These are phyloP conservation scores for Paramormyrops kingsleyae DNA, from an alignment of 2,113 vertebrate genomes.

Conservation along the genomic window DNA sequence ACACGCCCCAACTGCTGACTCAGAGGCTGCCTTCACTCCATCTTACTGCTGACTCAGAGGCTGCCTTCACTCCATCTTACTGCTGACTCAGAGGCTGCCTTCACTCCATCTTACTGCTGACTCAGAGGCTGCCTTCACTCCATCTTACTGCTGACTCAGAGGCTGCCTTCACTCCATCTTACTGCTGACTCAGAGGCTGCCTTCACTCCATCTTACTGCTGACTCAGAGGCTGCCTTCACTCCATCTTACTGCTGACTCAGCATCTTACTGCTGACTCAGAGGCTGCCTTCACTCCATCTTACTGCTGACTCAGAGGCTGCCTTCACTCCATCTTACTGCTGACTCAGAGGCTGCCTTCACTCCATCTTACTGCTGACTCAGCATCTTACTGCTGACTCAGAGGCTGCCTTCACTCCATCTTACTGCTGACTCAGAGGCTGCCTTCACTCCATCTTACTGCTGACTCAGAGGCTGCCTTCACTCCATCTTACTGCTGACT, in stretches of 20 bases:
- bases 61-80: neutral
- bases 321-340: no score
- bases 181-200: no score
- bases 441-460: no score
- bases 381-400: neutral
- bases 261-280: neutral
- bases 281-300: neutral
- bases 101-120: neutral
- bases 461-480: neutral
- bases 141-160: neutral
- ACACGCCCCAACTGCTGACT: neutral
- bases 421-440: no score
- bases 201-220: no score
- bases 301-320: no score
- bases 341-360: neutral
- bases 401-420: neutral
- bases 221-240: neutral
- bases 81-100: neutral
- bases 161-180: neutral
- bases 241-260: neutral
- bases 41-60: neutral
- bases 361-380: neutral
- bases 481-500: neutral
- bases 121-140: no score
- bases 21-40: neutral